phyloP scores from a whole-genome alignment of 2,888 invertebrate genomes.

The Pecten maximus region DNA sequence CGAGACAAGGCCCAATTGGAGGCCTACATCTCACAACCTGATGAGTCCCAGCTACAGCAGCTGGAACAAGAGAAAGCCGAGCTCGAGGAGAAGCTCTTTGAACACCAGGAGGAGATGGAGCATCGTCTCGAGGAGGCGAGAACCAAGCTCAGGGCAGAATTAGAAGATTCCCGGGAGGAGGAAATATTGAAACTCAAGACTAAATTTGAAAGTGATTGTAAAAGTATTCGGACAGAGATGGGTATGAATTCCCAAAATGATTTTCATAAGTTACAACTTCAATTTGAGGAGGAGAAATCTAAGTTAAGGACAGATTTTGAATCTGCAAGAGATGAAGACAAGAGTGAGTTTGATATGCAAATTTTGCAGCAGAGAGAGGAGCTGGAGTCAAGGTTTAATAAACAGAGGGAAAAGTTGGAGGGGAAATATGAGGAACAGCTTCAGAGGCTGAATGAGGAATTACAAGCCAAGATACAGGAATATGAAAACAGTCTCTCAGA shows the following conservation, averaged over 20 bases:
- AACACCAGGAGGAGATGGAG: slow-evolving; percentile 61
- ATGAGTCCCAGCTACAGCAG: slow-evolving; percentile 55
- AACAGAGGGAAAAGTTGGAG: slow-evolving; percentile 57
- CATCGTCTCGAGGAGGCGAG: slow-evolving; percentile 56
- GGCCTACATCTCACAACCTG: slow-evolving; percentile 53
- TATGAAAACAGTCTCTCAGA: slow-evolving; percentile 49
- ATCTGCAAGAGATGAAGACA: slow-evolving; percentile 53
- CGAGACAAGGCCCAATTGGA: slow-evolving; percentile 61
- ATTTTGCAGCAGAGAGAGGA: slow-evolving; percentile 60
- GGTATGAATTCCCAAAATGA: slow-evolving; percentile 31
- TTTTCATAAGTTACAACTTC: slow-evolving; percentile 44
- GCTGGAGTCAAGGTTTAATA: slow-evolving; percentile 57
- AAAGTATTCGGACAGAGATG: not conserved
- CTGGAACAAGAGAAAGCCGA: slow-evolving; percentile 60
- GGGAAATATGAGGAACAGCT: slow-evolving; percentile 53
- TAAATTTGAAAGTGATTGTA: slow-evolving; percentile 37
- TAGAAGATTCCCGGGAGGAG: slow-evolving; percentile 45
- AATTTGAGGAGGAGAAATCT: slow-evolving; percentile 42
- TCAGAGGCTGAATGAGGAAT: slow-evolving; percentile 57
- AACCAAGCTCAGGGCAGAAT: slow-evolving; percentile 53
- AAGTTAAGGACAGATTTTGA: slow-evolving; percentile 43
- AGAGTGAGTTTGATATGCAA: slow-evolving; percentile 58
- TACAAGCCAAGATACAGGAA: slow-evolving; percentile 56
- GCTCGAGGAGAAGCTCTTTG: slow-evolving; percentile 56
- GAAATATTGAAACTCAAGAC: slow-evolving; percentile 41